Conservation (phyloP, 2,113 vertebrate genomes). For the Amphilophus citrinellus region DNA sequence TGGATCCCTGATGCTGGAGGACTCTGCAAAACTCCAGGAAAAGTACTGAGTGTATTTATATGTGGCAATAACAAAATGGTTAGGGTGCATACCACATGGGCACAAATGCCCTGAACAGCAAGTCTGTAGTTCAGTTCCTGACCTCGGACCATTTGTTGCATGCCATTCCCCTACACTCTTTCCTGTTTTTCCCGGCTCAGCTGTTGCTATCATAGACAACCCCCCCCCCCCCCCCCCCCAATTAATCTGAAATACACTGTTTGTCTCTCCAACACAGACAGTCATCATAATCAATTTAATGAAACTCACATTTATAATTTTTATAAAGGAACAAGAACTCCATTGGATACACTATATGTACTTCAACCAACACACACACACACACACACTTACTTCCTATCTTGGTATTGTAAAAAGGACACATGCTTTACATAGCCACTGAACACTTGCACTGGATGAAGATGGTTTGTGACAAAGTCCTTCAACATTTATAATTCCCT, state of each 20-base stretch:
- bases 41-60: not conserved
- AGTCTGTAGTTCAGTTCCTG: not conserved
- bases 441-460: constrained; percentile 1
- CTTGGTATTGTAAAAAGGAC: not conserved
- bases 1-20: not conserved
- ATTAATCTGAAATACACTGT: no score
- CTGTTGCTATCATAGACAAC: not conserved
- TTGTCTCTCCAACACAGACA: no score
- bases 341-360: not conserved
- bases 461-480: constrained; percentile 21
- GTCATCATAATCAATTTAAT: no score
- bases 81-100: not conserved
- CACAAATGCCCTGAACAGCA: not conserved
- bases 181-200: not conserved
- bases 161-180: not conserved
- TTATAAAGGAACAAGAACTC: not conserved
- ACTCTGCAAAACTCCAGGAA: not conserved
- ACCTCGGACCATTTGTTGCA: not conserved
- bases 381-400: not conserved
- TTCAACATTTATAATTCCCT: constrained; percentile 40
- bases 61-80: not conserved
- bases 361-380: not conserved
- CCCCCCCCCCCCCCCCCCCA: not conserved
- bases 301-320: not conserved
- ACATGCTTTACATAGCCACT: not conserved